Base-by-base conservation (phyloP, 1,140 invertebrate species). In the Saxidomus purpurata region DNA sequence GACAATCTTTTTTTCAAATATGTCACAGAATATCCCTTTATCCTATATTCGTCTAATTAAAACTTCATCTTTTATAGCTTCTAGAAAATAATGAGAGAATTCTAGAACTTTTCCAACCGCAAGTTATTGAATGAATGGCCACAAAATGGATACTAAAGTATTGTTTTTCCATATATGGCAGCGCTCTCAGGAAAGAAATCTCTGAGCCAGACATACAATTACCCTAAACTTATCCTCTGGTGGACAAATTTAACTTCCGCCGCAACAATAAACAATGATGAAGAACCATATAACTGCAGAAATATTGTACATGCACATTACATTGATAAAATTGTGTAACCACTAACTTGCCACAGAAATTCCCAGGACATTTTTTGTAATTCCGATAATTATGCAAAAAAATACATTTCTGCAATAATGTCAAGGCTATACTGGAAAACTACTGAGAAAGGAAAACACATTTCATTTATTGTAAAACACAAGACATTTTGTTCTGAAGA, bases 61-160 rank as follows among this genome's bases (percentile, higher is more conserved):
- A n/a, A n/a, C n/a, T n/a, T n/a, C n/a, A n/a, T n/a, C n/a, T n/a
- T n/a, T 55, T 19, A 13, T 22, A n/a, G 52, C 22, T 55, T 9
- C 59, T n/a, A n/a, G n/a, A 63, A 55, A 8, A 63, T 28, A 63
- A 63, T 63, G 59, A 63, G 22, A 63, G n/a, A 63, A 63, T 28
- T n/a, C 25, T 43, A 15, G n/a, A 55, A 22, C 4, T 55, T 55
- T 22, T 22, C 52, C n/a, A 22, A 59, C 19, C 19, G n/a, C 52
- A 59, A 59, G n/a, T 59, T 59, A 59, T 11, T 59, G 52, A 63
- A 63, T 63, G 59, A 63, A 28, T 55, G 1, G 8, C 59, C 25
- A 63, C 52, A 63, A 63, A 28, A 25, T 28, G 11, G 59, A n/a
- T 28, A 63, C 25, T 28, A 63, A 63, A 63, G 6, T 28, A 63